These are phyloP conservation scores for Hermaeophaga mercurialis DNA, from an alignment of 2,888 invertebrate species.

Conservation along the genomic window DNA sequence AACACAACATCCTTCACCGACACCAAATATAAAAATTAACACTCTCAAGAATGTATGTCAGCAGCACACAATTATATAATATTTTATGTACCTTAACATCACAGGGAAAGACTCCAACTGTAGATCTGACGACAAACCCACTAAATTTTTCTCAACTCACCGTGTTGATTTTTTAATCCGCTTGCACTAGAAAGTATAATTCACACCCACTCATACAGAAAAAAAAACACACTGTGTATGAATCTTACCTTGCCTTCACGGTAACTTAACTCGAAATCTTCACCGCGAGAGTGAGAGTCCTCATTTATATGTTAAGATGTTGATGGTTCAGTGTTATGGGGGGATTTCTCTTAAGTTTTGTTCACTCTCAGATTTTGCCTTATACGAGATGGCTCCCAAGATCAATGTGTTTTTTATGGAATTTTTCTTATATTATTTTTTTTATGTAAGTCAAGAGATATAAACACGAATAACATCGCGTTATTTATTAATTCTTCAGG, in stretches of 20 bases:
- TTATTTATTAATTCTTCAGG: no score
- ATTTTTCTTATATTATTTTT: no score
- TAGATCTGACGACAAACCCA: conserved; percentile 19
- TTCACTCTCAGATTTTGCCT: not conserved
- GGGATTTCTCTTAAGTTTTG: conserved; percentile 31
- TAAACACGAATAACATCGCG: no score
- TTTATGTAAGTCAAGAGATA: no score
- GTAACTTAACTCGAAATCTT: conserved; percentile 44
- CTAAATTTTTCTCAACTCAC: conserved; percentile 33
- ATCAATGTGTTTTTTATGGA: no score
- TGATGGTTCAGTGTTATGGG: conserved; percentile 26
- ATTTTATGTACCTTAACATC: not conserved
- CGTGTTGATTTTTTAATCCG: conserved; percentile 32
- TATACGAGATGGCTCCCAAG: not conserved
- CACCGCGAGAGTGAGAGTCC: conserved; percentile 40
- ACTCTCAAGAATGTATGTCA: conserved; percentile 1
- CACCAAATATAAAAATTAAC: not conserved
- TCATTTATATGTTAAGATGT: conserved; percentile 40
- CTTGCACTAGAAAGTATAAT: conserved; percentile 37
- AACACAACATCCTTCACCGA: no score
- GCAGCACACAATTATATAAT: conserved; percentile 4
- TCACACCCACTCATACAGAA: conserved; percentile 42
- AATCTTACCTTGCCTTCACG: conserved; percentile 41
- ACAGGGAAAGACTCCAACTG: conserved; percentile 5
- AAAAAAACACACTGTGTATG: conserved; percentile 34